Evolutionary conservation across 2,797 vertebrate genomes (phyloP), one percentile per base, ranked within the genome.

Genomic region (Potorous gilbertii): DNA sequence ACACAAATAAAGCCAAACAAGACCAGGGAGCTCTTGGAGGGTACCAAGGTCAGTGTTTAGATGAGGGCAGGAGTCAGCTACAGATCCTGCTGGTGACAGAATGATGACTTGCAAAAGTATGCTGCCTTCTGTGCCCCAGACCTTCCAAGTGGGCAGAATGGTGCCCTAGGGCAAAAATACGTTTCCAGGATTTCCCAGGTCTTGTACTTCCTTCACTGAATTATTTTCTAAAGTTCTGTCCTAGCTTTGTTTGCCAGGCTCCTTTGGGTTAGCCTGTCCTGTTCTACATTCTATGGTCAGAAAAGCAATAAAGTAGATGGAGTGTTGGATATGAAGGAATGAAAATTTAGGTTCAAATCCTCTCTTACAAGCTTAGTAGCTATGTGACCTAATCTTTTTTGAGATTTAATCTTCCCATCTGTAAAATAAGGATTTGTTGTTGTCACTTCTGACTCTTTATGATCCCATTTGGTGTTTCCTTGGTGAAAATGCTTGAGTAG

Each of bases 31-130:
- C 52, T 94, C n/a, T 96, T 91, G 55, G 21, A 57, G 94, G 93
- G 92, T 56, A 94, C 81, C 57, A 9, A 54, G 14, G 91, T 27
- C 52, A 97, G 81, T 28, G 24, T 90, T 59, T 50, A 57, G 94
- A 59, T 89, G 40, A 74, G 91, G 92, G 40, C 94, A 46, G 55
- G 6, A 90, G 96, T 96, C 96, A 94, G 96, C 96, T 94, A 94
- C 90, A 93, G 94, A 54, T 90, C 56, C 92, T 89, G 50, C 55
- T 50, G 29, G 92, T 18, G 55, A 94, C 93, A 95, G 91, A 74
- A 92, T 56, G 55, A 40, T 55, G 62, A 94, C 94, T 94, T 90
- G 93, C 90, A 54, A 54, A 94, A 55, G 93, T 92, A 81, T 91
- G 4, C 59, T 40, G 59, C 29, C 54, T 27, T 52, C 52, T 28